Evolutionary conservation across 2,888 invertebrate genomes (phyloP).

Genomic region (Rhyacophila evoluta): DNA sequence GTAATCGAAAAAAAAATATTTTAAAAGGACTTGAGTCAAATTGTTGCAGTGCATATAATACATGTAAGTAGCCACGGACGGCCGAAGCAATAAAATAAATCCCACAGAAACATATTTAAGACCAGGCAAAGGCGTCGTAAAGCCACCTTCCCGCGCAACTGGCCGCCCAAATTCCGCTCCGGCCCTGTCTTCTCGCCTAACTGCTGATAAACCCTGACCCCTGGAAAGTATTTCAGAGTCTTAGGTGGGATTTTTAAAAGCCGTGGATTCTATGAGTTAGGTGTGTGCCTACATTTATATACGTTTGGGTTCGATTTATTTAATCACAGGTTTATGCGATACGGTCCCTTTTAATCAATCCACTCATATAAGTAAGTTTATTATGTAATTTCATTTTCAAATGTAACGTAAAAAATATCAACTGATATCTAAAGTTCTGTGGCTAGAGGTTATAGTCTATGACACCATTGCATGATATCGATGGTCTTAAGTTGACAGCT

Average conservation of each 20-base stretch:
- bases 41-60: not conserved
- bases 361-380: too few relatives aligned
- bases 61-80: not conserved
- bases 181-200: not conserved
- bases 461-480: too few relatives aligned
- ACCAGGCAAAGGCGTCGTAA: conserved; percentile 22
- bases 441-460: too few relatives aligned
- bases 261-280: conserved; percentile 20
- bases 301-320: conserved; percentile 2
- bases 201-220: conserved; percentile 24
- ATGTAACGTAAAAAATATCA: too few relatives aligned
- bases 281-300: not conserved
- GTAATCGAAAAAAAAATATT: too few relatives aligned
- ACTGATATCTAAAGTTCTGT: too few relatives aligned
- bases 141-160: not conserved
- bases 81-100: conserved; percentile 6
- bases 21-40: not conserved
- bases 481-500: too few relatives aligned
- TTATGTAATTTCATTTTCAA: too few relatives aligned
- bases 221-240: conserved; percentile 18
- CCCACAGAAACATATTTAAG: conserved; percentile 22
- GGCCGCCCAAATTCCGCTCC: conserved; percentile 5
- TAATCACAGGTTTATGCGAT: not conserved
- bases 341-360: not conserved
- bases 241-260: conserved; percentile 22